Percentiles rank a stretch among this genome's conserved stretches.
Conservation (phyloP, 2,797 vertebrate species). For the Anas bernieri region DNA sequence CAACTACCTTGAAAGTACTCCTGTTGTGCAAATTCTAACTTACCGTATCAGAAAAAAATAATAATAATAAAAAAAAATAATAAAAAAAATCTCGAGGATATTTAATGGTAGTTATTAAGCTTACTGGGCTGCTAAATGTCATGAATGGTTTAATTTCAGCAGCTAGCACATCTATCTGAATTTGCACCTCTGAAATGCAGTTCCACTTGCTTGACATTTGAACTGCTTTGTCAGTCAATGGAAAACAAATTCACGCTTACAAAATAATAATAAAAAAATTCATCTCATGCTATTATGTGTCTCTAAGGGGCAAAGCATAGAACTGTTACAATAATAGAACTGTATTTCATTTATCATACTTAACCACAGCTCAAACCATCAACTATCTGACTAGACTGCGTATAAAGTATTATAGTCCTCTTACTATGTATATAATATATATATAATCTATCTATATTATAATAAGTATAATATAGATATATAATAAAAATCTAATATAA, state of each 20-base stretch:
- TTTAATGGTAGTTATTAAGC: slow-evolving; percentile 32
- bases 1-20: neutral
- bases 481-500: neutral
- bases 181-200: neutral
- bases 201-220: slow-evolving; percentile 32
- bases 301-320: neutral
- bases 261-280: neutral
- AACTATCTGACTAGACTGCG: neutral
- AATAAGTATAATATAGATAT: too few relatives aligned
- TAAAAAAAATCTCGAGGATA: neutral
- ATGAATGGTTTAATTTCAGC: slow-evolving; percentile 31
- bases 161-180: slow-evolving; percentile 12
- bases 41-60: neutral
- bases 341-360: neutral
- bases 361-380: neutral
- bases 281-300: neutral
- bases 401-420: neutral
- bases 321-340: neutral
- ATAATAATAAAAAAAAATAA: neutral
- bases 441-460: too few relatives aligned
- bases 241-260: slow-evolving; percentile 34
- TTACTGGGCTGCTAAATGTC: slow-evolving; percentile 45
- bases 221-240: slow-evolving; percentile 28
- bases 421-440: neutral
- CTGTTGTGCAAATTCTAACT: neutral